Conservation (phyloP, 2,113 vertebrate species). For the Alaudala cheleensis region DNA sequence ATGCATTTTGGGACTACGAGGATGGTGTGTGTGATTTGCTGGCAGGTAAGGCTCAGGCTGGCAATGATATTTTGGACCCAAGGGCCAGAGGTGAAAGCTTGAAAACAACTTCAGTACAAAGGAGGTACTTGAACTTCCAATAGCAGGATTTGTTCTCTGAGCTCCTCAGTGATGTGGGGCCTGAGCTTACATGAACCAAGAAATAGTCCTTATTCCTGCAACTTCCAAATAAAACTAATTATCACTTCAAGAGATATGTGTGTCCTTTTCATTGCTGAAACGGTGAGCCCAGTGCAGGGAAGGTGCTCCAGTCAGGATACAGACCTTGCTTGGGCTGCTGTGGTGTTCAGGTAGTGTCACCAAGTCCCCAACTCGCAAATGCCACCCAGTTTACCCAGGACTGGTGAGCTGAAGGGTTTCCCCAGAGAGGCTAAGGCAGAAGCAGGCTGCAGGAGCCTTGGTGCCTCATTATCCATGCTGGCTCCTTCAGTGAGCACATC, state of each 20-base stretch:
- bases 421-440: background rate
- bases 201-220: background rate
- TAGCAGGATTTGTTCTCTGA: background rate
- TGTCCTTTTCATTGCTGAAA: background rate
- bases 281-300: background rate
- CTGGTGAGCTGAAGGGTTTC: background rate
- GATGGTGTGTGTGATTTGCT: background rate
- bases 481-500: background rate
- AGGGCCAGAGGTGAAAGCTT: background rate
- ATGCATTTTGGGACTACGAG: background rate
- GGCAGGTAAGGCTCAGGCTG: background rate
- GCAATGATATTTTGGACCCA: background rate
- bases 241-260: rapidly evolving
- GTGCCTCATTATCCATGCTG: background rate
- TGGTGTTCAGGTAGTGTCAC: background rate
- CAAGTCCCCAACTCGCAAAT: background rate
- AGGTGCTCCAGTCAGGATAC: background rate
- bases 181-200: background rate
- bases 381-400: background rate
- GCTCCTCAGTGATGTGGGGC: background rate
- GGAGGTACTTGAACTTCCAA: background rate
- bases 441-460: background rate
- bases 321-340: background rate
- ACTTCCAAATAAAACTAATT: background rate
- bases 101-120: background rate